Evolutionary conservation across 2,113 vertebrate species (phyloP).

Genomic region (Nannospalax galili): DNA sequence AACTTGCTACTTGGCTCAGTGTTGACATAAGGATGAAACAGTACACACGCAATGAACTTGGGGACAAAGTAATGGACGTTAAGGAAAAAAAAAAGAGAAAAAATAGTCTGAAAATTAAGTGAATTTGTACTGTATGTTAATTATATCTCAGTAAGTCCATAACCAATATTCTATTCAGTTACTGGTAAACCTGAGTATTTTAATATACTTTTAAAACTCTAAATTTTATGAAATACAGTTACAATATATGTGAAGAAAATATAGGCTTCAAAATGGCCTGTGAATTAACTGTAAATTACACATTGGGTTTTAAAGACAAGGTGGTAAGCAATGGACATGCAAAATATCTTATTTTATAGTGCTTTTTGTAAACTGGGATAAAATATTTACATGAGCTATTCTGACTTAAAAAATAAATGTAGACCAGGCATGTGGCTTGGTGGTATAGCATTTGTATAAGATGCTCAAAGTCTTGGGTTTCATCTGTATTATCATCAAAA

Average conservation of each 20-base stretch:
- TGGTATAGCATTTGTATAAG: neutral
- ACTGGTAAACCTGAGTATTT: neutral
- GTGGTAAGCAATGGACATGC: neutral
- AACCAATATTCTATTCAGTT: neutral
- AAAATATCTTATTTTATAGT: neutral
- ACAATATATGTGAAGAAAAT: neutral
- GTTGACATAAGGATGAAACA: neutral
- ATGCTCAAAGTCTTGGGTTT: neutral
- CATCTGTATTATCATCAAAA: neutral
- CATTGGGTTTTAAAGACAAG: neutral
- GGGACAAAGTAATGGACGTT: neutral
- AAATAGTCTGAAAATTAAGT: neutral
- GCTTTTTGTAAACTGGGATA: neutral
- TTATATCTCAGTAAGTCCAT: neutral
- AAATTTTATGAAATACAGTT: constrained; percentile 32
- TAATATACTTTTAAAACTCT: neutral
- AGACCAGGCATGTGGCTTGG: neutral
- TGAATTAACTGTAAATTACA: neutral
- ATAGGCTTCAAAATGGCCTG: neutral
- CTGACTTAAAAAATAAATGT: neutral
- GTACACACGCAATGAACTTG: neutral
- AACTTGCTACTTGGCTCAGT: neutral
- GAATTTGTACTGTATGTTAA: neutral
- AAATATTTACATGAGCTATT: neutral
- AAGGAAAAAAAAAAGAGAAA: neutral